Percentiles rank a stretch among this genome's conserved stretches.
These are phyloP conservation scores for Paracyclopina nana DNA, from an alignment of 1,140 invertebrate species.

Conservation along the genomic window DNA sequence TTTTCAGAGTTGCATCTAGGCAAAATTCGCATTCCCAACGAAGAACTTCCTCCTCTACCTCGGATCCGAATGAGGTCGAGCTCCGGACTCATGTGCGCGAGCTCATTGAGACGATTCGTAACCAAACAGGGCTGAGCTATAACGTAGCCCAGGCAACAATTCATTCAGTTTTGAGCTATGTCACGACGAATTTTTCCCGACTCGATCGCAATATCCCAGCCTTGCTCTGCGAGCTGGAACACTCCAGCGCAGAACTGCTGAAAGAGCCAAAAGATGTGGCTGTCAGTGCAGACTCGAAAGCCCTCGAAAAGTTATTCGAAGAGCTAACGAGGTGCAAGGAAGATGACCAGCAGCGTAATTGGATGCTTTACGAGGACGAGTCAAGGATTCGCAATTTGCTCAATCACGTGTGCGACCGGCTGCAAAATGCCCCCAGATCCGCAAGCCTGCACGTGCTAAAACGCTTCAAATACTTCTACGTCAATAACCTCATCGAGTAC, in stretches of 20 bases:
- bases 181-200: background rate
- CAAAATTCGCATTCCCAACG: no score
- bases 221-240: background rate
- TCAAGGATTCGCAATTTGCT: constrained; percentile 3
- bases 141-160: background rate
- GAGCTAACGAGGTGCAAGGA: constrained; percentile 5
- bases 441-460: background rate
- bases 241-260: no score
- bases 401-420: background rate
- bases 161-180: background rate
- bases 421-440: background rate
- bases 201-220: background rate
- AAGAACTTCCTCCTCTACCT: no score
- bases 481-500: constrained; percentile 10
- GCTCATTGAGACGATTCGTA: constrained; percentile 1
- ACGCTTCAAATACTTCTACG: constrained; percentile 16
- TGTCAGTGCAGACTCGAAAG: constrained; percentile 1
- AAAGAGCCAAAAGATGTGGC: background rate
- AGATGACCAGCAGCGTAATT: constrained; percentile 14
- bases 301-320: background rate
- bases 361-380: constrained; percentile 16
- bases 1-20: no score
- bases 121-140: background rate
- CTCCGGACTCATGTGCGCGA: background rate
- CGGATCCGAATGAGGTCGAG: background rate